Conservation (phyloP, 1,140 invertebrate species). For the Tetramorium alpestre region DNA sequence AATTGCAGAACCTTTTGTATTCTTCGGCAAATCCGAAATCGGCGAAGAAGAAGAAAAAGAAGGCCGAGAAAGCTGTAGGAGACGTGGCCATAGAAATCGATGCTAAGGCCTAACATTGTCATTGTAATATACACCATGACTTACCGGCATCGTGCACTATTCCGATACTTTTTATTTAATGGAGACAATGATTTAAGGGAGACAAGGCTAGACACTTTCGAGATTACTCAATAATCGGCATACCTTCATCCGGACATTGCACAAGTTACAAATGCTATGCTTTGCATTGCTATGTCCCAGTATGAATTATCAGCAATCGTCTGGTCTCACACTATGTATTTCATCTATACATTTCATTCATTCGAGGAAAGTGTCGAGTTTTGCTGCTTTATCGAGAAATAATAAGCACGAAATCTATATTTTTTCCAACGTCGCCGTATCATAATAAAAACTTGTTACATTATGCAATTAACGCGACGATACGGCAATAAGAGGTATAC, state of each 20-base stretch:
- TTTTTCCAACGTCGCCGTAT: too few relatives aligned
- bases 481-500: too few relatives aligned
- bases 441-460: too few relatives aligned
- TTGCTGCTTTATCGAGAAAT: conserved; percentile 52
- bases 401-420: too few relatives aligned
- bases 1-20: conserved; percentile 89
- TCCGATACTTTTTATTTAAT: too few relatives aligned
- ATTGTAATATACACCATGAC: conserved; percentile 72
- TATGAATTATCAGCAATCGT: conserved; percentile 21
- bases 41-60: conserved; percentile 96
- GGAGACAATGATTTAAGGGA: too few relatives aligned
- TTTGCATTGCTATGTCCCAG: not conserved
- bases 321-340: not conserved
- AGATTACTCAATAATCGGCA: too few relatives aligned
- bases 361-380: conserved; percentile 61
- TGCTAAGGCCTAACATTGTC: conserved; percentile 87
- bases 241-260: not conserved
- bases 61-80: conserved; percentile 87
- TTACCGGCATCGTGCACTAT: conserved; percentile 70
- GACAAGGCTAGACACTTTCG: too few relatives aligned
- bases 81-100: conserved; percentile 89
- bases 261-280: conserved; percentile 52
- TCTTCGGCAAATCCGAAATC: conserved; percentile 92
- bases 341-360: conserved; percentile 7
- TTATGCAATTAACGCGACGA: too few relatives aligned